Evolutionary conservation across 2,113 vertebrate genomes (phyloP).

Genomic region (Stercorarius parasiticus): DNA sequence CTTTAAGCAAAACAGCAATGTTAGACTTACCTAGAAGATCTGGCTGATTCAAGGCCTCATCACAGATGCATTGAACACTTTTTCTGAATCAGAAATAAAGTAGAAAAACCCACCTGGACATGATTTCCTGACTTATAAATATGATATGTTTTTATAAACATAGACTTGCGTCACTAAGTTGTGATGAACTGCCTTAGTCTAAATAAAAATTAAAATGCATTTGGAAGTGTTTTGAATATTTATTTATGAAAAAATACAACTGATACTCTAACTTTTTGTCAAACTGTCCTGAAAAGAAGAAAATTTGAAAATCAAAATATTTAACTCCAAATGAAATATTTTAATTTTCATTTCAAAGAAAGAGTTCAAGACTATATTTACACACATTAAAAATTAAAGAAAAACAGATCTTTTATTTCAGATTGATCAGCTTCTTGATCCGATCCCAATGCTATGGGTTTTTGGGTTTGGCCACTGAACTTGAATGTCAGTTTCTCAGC

Average conservation of each 20-base stretch:
- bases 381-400: not conserved
- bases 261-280: not conserved
- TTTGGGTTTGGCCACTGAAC: not conserved
- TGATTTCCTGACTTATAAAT: not conserved
- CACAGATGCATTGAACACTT: not conserved
- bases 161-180: not conserved
- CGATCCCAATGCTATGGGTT: not conserved
- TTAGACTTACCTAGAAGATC: not conserved
- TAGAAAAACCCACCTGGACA: accelerated
- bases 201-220: not conserved
- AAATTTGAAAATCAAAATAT: not conserved
- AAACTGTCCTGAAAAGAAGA: not conserved
- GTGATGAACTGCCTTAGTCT: not conserved
- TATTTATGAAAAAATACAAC: not conserved
- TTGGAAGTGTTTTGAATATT: not conserved
- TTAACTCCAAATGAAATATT: not conserved
- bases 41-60: not conserved
- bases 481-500: not conserved
- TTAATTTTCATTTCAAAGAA: not conserved
- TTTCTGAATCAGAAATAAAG: not conserved
- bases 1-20: not conserved
- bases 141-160: not conserved
- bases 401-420: not conserved
- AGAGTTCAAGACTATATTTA: not conserved
- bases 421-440: not conserved